Conservation (phyloP, 2,888 invertebrate genomes). For the Lumbricus terrestris region DNA sequence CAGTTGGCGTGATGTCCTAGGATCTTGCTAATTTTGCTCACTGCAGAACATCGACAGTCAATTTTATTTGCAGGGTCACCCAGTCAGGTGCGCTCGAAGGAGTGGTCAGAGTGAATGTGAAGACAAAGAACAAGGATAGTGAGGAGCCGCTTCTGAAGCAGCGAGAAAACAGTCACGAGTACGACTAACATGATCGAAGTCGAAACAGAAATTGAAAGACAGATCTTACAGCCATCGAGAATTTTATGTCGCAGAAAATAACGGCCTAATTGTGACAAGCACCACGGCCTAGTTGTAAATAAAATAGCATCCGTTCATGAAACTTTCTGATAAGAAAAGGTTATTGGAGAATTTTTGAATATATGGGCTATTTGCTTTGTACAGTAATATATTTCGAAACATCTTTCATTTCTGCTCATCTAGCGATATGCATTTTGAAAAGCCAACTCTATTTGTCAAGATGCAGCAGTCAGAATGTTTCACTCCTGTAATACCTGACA, state of each 20-base stretch:
- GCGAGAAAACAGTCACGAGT: slow-evolving; percentile 38
- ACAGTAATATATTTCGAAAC: neutral
- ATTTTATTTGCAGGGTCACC: slow-evolving; percentile 32
- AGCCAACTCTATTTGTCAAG: neutral
- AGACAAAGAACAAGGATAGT: slow-evolving; percentile 20
- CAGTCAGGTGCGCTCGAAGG: slow-evolving; percentile 36
- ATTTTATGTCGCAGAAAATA: neutral
- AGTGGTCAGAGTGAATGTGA: slow-evolving; percentile 35
- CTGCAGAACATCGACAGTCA: neutral
- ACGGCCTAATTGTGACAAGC: neutral
- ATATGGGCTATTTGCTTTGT: neutral
- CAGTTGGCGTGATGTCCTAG: neutral
- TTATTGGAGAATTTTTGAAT: neutral
- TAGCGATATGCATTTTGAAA: neutral
- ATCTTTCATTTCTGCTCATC: neutral
- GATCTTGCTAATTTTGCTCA: neutral
- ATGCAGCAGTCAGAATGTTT: neutral
- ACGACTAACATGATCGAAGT: slow-evolving; percentile 30
- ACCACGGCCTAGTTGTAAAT: neutral
- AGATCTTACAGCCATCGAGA: neutral
- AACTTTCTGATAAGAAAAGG: neutral
- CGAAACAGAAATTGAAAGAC: neutral
- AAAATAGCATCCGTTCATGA: neutral
- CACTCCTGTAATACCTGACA: neutral
- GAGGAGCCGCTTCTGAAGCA: slow-evolving; percentile 24